Conservation (phyloP, 2,797 vertebrate species). For the Liparis tanakae region DNA sequence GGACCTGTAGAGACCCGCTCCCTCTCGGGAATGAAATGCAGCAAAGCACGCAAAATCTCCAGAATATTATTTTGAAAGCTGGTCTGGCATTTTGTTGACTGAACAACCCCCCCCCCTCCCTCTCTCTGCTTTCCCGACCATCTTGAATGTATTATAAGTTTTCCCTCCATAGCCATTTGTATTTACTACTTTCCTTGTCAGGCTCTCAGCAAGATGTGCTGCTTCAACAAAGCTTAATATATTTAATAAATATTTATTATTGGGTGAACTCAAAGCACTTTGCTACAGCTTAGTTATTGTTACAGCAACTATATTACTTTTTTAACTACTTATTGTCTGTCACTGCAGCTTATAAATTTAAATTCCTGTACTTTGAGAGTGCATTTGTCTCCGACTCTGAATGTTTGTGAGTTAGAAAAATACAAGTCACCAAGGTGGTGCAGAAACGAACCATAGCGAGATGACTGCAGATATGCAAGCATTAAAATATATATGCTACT, state of each 20-base stretch:
- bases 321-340: constrained; percentile 17
- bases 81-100: not conserved
- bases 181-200: constrained; percentile 6
- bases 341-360: constrained; percentile 5
- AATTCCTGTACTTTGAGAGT: constrained; percentile 6
- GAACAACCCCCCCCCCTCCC: not conserved
- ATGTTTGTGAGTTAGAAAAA: too few species aligned
- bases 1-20: not conserved
- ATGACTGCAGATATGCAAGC: too few species aligned
- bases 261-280: not conserved
- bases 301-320: constrained; percentile 2
- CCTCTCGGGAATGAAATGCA: not conserved
- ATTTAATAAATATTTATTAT: constrained; percentile 21
- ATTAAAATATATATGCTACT: too few species aligned
- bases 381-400: constrained; percentile 8
- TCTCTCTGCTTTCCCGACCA: constrained; percentile 1
- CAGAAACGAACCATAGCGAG: too few species aligned
- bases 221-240: constrained; percentile 3
- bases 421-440: not conserved
- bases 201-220: not conserved
- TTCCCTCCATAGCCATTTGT: not conserved
- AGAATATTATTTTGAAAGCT: not conserved
- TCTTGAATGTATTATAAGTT: not conserved
- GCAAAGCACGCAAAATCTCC: not conserved
- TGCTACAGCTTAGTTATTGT: not conserved